phyloP scores from a whole-genome alignment of 2,797 vertebrate genomes.

The Oophaga sylvatica region DNA sequence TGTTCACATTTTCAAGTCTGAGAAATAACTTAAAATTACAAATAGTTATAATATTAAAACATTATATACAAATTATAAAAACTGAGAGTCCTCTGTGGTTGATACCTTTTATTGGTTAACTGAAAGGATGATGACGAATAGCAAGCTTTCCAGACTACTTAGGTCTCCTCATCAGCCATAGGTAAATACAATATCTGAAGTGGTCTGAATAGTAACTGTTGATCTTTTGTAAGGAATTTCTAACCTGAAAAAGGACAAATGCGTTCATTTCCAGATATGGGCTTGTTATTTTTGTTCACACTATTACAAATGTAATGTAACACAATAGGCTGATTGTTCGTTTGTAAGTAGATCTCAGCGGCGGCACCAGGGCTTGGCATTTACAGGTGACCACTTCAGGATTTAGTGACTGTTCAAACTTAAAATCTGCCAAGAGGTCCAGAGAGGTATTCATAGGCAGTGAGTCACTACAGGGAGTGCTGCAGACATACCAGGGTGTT shows the following conservation, averaged over 20 bases:
- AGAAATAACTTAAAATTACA: neutral
- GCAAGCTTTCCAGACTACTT: no score
- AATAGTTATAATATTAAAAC: no score
- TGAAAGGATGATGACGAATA: no score
- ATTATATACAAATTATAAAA: neutral
- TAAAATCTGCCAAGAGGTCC: conserved; percentile 39
- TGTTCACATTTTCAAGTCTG: neutral
- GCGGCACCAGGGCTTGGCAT: conserved; percentile 22
- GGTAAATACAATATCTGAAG: no score
- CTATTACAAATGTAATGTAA: neutral
- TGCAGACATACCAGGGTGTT: conserved; percentile 14
- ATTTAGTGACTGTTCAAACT: conserved; percentile 46
- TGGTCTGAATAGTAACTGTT: neutral
- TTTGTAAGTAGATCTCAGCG: conserved; percentile 35
- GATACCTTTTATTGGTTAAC: no score
- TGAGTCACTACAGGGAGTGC: conserved; percentile 56
- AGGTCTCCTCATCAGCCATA: no score
- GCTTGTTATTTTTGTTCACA: neutral
- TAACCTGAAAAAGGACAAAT: conserved; percentile 27
- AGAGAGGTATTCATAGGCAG: conserved; percentile 35
- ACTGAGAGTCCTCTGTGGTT: no score
- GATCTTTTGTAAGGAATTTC: conserved; percentile 19
- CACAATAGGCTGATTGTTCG: conserved; percentile 54
- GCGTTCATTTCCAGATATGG: conserved; percentile 18
- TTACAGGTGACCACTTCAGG: conserved; percentile 43